Evolutionary conservation across 2,888 invertebrate species (phyloP), one percentile per base, ranked within the genome.

Genomic region (Eilema griseolum): DNA sequence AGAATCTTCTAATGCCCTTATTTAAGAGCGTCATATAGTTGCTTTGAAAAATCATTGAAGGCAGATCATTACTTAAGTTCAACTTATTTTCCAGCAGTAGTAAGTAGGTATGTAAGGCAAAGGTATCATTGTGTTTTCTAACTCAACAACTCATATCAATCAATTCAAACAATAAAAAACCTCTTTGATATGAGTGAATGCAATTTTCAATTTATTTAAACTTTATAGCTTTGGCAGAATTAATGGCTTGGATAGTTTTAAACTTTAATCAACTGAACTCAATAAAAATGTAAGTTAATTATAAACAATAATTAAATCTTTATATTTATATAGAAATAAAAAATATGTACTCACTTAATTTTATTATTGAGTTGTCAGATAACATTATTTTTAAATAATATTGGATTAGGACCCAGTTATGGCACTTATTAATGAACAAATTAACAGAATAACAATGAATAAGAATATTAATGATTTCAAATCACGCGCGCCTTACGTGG

Each of bases 401-500:
- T 1, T 20, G 8, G n/a, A n/a, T 20, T n/a, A 52, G 0, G n/a
- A n/a, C 8, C n/a, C n/a, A 52, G 52, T n/a, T 52, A 20, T 52
- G 52, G 52, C 20, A 52, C n/a, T n/a, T 52, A 16, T 26, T 33
- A 24, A 14, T 57, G 14, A 31, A 8, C 33, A 23, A 24, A 23
- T 10, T 64, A 63, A 46, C 8, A 1, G 31, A 11, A 23, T 24
- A 20, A 11, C 12, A n/a, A 31, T 37, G 16, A n/a, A 11, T n/a
- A 16, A 26, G 20, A 23, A 26, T 31, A 24, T 0, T n/a, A 5
- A 8, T 41, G 23, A 72, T 80, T 89, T 86, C 26, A 80, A 89
- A 88, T 75, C 69, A 76, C 84, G 85, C 89, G 89, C 84, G 77
- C 33, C n/a, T 26, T 8, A 60, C 74, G 73, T 79, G 75, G 72